Base-by-base conservation (phyloP, 2,113 vertebrate genomes). In the Trematocara variabile region DNA sequence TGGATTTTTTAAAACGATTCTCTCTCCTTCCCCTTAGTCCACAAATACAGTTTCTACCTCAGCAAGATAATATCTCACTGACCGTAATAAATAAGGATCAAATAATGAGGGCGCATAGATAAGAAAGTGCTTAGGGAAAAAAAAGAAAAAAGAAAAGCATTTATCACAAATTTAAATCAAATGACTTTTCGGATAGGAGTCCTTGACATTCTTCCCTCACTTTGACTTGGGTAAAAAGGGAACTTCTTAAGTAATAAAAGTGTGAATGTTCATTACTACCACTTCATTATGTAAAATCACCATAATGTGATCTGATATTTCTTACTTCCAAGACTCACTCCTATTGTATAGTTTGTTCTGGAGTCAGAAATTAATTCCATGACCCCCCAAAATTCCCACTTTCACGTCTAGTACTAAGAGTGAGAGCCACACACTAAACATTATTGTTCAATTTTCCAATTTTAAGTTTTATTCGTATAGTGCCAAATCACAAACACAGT, bases 31-130 rank as follows among this genome's bases (percentile, higher is more conserved):
- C 30, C n/a, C 18, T 30, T 84, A 68, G 34, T 52, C 55, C 25
- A 50, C 12, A 58, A 34, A 37, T 84, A 81, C 82, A 63, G 63
- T 73, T 88, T 88, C 53, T 37, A 44, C 68, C 83, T 85, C 70
- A 77, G 68, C 85, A 56, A 86, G 88, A 91, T 93, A 75, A 37
- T 92, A 91, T 93, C 92, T 80, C 53, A 3, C 56, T 25, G 46
- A 84, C 81, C 60, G 89, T 80, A 80, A 86, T 85, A 87, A 89
- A 87, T 82, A 88, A 82, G 80, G 81, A 80, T 80, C 65, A 82
- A 83, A 89, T 89, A 91, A 89, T 85, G 77, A 91, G 55, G 84
- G 79, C 7, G 8, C 46, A 4, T 11, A 81, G 91, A 92, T 91
- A 91, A 91, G 88, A 18, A n/a, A 73, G 65, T 30, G 9, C 56